A percentile compares a stretch with the other conserved stretches of the same genome.
phyloP scores from a whole-genome alignment of 2,888 invertebrate genomes.

The Orchesella flavescens region DNA sequence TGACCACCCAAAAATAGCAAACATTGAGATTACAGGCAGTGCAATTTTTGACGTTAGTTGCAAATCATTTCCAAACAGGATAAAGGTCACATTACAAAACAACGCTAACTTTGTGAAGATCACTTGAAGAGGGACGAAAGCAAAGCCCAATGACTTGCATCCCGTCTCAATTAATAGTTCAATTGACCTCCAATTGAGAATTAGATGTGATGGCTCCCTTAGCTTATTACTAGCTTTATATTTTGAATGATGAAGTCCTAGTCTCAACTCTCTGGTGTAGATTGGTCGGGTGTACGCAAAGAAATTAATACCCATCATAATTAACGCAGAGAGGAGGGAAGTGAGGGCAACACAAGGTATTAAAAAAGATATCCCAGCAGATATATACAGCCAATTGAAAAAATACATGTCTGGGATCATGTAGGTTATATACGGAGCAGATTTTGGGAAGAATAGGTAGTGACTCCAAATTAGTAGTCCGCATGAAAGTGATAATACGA shows the following conservation, averaged over 20 bases:
- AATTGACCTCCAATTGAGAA: not conserved
- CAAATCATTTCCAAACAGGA: not conserved
- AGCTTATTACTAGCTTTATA: not conserved
- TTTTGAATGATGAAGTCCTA: not conserved
- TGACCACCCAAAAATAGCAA: constrained; percentile 18
- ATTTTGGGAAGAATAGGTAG: constrained; percentile 1
- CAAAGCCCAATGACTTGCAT: not conserved
- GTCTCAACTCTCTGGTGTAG: constrained; percentile 7
- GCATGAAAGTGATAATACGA: not conserved
- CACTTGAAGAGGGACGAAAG: not conserved
- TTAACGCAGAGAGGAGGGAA: not conserved
- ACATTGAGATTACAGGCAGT: not conserved
- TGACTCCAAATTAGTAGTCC: not conserved
- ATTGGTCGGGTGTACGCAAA: not conserved
- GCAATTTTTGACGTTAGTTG: constrained; percentile 3
- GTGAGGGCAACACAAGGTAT: not conserved
- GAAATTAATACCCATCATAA: not conserved
- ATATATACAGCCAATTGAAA: constrained; percentile 9
- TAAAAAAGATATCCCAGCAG: not conserved
- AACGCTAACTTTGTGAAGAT: constrained; percentile 3
- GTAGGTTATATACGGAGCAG: not conserved
- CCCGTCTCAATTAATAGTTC: not conserved
- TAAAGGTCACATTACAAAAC: constrained; percentile 20
- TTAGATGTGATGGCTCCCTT: not conserved
- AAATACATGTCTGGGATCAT: constrained; percentile 22